Base-by-base conservation (phyloP, 2,888 invertebrate genomes). In the Tortricodes alternella region DNA sequence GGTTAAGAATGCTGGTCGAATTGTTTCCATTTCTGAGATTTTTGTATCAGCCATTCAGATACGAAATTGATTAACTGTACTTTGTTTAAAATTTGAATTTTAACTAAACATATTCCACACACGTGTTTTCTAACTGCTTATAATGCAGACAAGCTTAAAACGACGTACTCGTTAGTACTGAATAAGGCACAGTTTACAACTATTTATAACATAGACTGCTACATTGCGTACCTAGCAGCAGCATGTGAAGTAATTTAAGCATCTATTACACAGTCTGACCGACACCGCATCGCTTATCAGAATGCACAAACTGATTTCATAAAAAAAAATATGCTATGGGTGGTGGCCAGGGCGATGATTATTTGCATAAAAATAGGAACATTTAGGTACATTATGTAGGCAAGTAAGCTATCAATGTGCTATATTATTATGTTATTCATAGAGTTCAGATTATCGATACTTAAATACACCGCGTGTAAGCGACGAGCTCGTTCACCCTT, bases 251-350 rank as follows among this genome's bases (percentile, higher is more conserved):
- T n/a, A n/a, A n/a, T n/a, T n/a, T n/a, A n/a, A n/a, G n/a, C n/a
- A n/a, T n/a, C n/a, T n/a, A n/a, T 39, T 21, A 39, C 7, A 23
- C 39, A 13, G 38, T 38, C 38, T 11, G 21, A 6, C 11, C 19
- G 38, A 2, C 21, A 11, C 11, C 21, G 6, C 18, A 11, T 21
- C 21, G 38, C 7, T 39, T 39, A 39, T 39, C 39, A 23, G 13
- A 39, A 23, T 39, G 39, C 39, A 23, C 11, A 21, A 23, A 21
- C 23, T 23, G 23, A 39, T 39, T 23, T 39, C 23, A 39, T 23
- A 23, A 39, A 39, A 21, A 39, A 39, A 39, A 23, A 39, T n/a
- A n/a, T n/a, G 23, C 13, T 23, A 39, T n/a, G n/a, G n/a, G n/a
- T n/a, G n/a, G n/a, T n/a, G n/a, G n/a, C n/a, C 21, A 11, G 11